These are phyloP conservation scores for Pristionchus mayeri DNA, from an alignment of 2,888 invertebrate genomes.

Conservation along the genomic window DNA sequence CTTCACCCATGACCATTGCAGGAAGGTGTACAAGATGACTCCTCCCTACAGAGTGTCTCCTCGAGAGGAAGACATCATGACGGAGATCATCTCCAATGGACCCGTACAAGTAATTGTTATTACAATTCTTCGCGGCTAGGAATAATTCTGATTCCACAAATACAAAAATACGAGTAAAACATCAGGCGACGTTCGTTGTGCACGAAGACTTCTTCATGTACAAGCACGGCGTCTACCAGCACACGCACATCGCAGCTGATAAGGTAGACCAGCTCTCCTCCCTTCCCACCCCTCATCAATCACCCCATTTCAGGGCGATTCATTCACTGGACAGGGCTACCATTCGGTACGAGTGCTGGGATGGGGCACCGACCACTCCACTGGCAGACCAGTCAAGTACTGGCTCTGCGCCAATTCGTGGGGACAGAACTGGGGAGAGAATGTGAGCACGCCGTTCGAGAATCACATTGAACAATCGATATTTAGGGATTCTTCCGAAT, in stretches of 20 bases:
- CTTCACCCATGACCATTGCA: slow-evolving; percentile 39
- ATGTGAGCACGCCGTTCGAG: background rate
- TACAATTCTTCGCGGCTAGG: background rate
- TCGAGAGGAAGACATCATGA: slow-evolving; percentile 87
- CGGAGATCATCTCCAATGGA: slow-evolving; percentile 90
- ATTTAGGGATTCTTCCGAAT: slow-evolving; percentile 88
- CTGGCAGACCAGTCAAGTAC: slow-evolving; percentile 83
- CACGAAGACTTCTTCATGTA: slow-evolving; percentile 94
- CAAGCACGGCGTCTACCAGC: slow-evolving; percentile 84
- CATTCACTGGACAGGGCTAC: slow-evolving; percentile 79
- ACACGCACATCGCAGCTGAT: slow-evolving; percentile 65
- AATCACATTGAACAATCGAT: background rate
- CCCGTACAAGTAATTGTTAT: slow-evolving; percentile 84
- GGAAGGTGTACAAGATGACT: slow-evolving; percentile 77
- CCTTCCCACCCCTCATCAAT: background rate
- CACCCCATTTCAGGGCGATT: slow-evolving; percentile 58
- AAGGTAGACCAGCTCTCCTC: slow-evolving; percentile 51
- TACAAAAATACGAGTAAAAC: slow-evolving; percentile 61
- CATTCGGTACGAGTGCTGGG: slow-evolving; percentile 93
- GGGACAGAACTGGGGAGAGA: slow-evolving; percentile 92
- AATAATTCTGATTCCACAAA: background rate
- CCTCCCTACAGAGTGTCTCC: slow-evolving; percentile 78
- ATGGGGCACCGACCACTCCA: slow-evolving; percentile 86
- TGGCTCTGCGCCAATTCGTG: slow-evolving; percentile 96
- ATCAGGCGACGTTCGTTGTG: slow-evolving; percentile 88